Evolutionary conservation across 2,888 invertebrate species (phyloP), one percentile per base, ranked within the genome.

Genomic region (Esperia sulphurella): DNA sequence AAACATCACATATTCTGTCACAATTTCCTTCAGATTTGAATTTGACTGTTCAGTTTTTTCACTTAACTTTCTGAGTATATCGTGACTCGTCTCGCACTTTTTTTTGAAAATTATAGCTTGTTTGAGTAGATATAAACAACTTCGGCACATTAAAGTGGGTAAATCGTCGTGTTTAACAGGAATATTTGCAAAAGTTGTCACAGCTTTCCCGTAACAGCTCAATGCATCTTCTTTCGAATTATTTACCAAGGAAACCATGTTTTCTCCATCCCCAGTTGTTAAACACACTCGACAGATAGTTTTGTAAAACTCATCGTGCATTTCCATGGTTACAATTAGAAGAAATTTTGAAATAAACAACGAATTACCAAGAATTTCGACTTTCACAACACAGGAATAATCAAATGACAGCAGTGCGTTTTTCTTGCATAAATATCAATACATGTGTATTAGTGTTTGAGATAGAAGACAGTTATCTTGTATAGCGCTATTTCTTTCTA

Each of bases 221-320:
- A 83, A 54, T 6, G 72, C 73, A 3, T 76, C 69, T 44, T 58
- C 57, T 13, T 51, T 63, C 1, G 64, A 59, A 53, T 68, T 62
- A 58, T 85, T 77, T 52, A 65, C 59, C 53, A 88, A 68, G 55
- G 68, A 59, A 14, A 79, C 71, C 76, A 79, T 80, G 42, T 68
- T 73, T 44, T 74, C 63, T 28, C 35, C 51, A 30, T 64, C 68
- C 29, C 53, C 61, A 38, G 62, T 64, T 41, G 66, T 63, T 54
- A 87, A 69, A 63, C 87, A 88, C 42, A 85, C 49, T 12, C 87
- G 71, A 53, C 87, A 88, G 43, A 85, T 71, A 29, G 62, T 68
- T 53, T 76, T 69, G 43, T 67, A 83, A 2, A 73, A 63, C 50
- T 75, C 66, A 38, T 74, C 61, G 44, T 73, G 75, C 37, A 49